These are phyloP conservation scores for Hypotaenidia philippensis DNA, from an alignment of 2,797 vertebrate species.

Conservation along the genomic window DNA sequence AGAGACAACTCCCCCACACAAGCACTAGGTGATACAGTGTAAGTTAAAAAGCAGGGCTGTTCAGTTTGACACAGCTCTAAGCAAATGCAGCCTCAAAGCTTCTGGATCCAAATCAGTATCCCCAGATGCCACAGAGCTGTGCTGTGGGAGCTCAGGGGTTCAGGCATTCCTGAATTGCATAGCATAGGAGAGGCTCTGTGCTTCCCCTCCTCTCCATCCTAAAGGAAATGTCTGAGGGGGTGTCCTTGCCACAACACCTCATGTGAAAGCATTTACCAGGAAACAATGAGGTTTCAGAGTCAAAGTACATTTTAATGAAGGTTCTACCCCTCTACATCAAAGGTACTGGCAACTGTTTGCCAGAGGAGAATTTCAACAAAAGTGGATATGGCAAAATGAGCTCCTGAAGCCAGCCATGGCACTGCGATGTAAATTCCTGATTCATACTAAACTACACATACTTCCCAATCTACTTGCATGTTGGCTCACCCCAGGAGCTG, in stretches of 20 bases:
- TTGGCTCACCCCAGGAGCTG: not conserved
- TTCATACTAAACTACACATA: not conserved
- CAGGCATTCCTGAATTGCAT: fast-evolving
- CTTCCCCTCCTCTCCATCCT: not conserved
- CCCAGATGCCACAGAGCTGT: not conserved
- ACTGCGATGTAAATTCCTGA: not conserved
- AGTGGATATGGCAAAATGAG: not conserved
- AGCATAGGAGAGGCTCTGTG: not conserved
- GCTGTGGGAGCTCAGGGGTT: not conserved
- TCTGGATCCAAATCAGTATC: not conserved
- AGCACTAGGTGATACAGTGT: not conserved
- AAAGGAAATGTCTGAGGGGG: fast-evolving
- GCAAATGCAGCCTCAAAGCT: not conserved
- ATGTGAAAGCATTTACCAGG: not conserved
- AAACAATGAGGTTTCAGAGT: not conserved
- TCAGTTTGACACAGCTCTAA: not conserved
- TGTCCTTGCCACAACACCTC: not conserved
- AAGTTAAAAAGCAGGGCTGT: not conserved
- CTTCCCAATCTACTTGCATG: not conserved
- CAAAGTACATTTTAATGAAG: not conserved
- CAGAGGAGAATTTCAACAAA: not conserved
- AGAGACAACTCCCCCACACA: not conserved
- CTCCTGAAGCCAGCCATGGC: not conserved
- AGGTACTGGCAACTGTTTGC: not conserved
- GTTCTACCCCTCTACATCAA: not conserved